A percentile compares a stretch with the other conserved stretches of the same genome.
phyloP scores from a whole-genome alignment of 2,797 vertebrate genomes.

The Hoplostethus atlanticus region DNA sequence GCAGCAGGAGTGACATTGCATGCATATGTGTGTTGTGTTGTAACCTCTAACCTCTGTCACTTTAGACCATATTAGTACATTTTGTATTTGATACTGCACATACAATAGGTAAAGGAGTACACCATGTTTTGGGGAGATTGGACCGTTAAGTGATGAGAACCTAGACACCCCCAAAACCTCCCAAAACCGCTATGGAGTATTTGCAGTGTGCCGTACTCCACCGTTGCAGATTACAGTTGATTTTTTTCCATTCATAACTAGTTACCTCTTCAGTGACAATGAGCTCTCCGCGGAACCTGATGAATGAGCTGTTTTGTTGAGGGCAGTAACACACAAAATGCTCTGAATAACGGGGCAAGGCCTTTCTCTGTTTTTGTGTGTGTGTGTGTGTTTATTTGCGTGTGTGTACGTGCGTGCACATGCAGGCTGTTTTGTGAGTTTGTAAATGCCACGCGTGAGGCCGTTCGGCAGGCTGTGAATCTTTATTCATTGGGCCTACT shows the following conservation, averaged over 20 bases:
- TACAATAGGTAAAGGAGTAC: too few species aligned
- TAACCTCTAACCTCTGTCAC: background rate
- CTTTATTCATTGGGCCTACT: constrained; percentile 34
- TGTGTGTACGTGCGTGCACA: background rate
- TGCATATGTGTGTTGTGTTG: constrained; percentile 2
- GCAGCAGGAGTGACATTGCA: constrained; percentile 18
- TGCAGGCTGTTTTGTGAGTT: background rate
- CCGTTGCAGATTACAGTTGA: constrained; percentile 23
- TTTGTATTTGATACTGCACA: too few species aligned
- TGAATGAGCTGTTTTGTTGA: constrained; percentile 48
- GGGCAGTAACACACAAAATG: constrained; percentile 48
- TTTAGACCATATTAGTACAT: background rate
- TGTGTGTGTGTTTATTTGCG: background rate
- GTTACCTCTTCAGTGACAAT: constrained; percentile 46
- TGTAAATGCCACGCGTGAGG: constrained; percentile 8
- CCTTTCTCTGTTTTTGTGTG: constrained; percentile 13
- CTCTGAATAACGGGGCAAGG: constrained; percentile 34
- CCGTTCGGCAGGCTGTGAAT: constrained; percentile 40
- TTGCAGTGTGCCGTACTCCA: constrained; percentile 23
- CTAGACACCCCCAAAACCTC: too few species aligned
- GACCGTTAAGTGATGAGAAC: too few species aligned
- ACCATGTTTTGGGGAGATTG: too few species aligned
- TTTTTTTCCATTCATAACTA: constrained; percentile 40
- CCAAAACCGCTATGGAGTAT: background rate
- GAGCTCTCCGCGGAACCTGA: constrained; percentile 47